Base-by-base conservation (phyloP, 2,888 invertebrate species). In the Metallyticus violacea region DNA sequence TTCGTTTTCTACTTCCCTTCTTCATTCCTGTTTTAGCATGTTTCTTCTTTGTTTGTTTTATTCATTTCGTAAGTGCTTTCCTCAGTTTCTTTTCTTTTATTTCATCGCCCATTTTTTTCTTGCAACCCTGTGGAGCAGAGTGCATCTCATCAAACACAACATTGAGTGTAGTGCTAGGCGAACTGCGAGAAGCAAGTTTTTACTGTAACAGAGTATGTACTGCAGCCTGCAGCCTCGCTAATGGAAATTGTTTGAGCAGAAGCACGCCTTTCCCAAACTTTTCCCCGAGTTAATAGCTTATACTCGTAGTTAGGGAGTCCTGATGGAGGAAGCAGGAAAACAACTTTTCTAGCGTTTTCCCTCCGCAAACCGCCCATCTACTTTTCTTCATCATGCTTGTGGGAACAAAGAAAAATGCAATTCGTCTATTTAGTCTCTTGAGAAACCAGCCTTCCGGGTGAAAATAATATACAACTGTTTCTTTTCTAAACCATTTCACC, bases 201-300 rank as follows among this genome's bases (percentile, higher is more conserved):
- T 83, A 77, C n/a, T 77, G 76, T 29, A 83, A 22, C 77, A 28
- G 83, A 77, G 83, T 83, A 77, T 83, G 40, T 76, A 26, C 26
- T 26, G 28, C 28, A 28, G 26, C 22, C 26, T 22, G 77, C 77
- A 27, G 82, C 28, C 28, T 85, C 86, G 81, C 87, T 87, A 87
- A 87, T 87, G 87, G 87, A 87, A 86, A 86, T 87, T 86, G 85
- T 87, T 85, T 86, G 87, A 86, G 87, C 85, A 81, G 86, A 87
- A 86, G 86, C 81, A 29, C 26, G 86, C 81, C 86, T 86, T 40
- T 86, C 81, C 80, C 77, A 87, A 85, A 82, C 87, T 86, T 87
- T 82, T 86, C 81, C 86, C 26, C 82, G 77, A 87, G 85, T 87
- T 87, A 87, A 87, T 87, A 87, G 85, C 87, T 85, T 85, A 80